Evolutionary conservation across 2,888 invertebrate species (phyloP).

Genomic region (Drosophila nigritarsus): DNA sequence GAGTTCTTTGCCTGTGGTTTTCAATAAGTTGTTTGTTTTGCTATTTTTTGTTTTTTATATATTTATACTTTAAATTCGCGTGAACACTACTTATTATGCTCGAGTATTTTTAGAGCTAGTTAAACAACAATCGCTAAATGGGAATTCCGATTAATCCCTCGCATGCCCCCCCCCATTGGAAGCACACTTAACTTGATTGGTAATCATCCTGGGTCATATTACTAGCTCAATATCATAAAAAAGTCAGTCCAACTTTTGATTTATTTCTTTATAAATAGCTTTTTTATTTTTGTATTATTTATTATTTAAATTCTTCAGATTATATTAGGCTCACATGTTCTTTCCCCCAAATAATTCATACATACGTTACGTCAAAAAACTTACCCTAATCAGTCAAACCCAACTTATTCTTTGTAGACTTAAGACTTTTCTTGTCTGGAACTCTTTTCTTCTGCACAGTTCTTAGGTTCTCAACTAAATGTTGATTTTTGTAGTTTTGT

Average conservation of each 20-base stretch:
- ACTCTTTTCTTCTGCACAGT: background rate
- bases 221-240: background rate
- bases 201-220: background rate
- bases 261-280: background rate
- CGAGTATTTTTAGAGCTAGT: constrained; percentile 31
- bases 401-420: background rate
- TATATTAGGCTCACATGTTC: background rate
- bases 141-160: background rate
- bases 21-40: constrained; percentile 12
- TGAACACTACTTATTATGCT: constrained; percentile 21
- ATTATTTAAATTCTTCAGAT: background rate
- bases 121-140: background rate
- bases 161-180: background rate
- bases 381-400: background rate
- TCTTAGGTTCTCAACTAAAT: background rate
- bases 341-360: background rate
- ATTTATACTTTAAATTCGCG: constrained; percentile 15
- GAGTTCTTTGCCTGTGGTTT: constrained; percentile 28
- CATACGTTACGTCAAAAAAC: background rate
- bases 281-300: background rate
- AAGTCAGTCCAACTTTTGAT: background rate
- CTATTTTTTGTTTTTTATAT: constrained; percentile 3
- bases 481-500: background rate
- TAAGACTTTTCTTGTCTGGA: background rate
- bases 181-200: constrained; percentile 28